Evolutionary conservation across 2,888 invertebrate genomes (phyloP), one percentile per base, ranked within the genome.

Genomic region (Acanthosepion lycidas): DNA sequence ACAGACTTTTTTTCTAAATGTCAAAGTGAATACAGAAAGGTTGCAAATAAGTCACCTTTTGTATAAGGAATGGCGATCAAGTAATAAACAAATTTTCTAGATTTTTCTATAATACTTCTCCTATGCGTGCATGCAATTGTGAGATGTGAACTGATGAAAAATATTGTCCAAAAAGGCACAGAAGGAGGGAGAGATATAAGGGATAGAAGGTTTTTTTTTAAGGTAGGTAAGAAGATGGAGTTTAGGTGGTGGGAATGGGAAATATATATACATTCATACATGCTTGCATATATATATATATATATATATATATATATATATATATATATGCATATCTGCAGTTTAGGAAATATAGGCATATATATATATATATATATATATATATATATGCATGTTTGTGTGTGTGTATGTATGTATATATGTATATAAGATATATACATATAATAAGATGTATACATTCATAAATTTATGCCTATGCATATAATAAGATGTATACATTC

Each of bases 11-110:
- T 78, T n/a, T 78, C 78, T 78, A 78, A 78, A 78, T 78, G 78
- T 78, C 78, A 78, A 78, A 78, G 78, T 78, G n/a, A 78, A 78
- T n/a, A 78, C 15, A 78, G 78, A 78, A 78, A 78, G 78, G 78
- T 78, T 78, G 78, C 78, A 78, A 78, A 78, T 78, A 78, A 78
- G 78, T 78, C 78, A 78, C 78, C 78, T 78, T 78, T 78, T 78
- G 78, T 78, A 78, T 15, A n/a, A 78, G 78, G 78, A 78, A 78
- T 78, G 78, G 78, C 78, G 78, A 78, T 78, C 78, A 78, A 78
- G 78, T 78, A 78, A 78, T 78, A 78, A 78, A 78, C 78, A 78
- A 78, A 78, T 78, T 78, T 78, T 78, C 78, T n/a, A 78, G 78
- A 78, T 78, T 78, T 78, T 78, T 78, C 78, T n/a, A 78, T n/a